phyloP scores from a whole-genome alignment of 2,888 invertebrate genomes.

The Lepas anatifera region DNA sequence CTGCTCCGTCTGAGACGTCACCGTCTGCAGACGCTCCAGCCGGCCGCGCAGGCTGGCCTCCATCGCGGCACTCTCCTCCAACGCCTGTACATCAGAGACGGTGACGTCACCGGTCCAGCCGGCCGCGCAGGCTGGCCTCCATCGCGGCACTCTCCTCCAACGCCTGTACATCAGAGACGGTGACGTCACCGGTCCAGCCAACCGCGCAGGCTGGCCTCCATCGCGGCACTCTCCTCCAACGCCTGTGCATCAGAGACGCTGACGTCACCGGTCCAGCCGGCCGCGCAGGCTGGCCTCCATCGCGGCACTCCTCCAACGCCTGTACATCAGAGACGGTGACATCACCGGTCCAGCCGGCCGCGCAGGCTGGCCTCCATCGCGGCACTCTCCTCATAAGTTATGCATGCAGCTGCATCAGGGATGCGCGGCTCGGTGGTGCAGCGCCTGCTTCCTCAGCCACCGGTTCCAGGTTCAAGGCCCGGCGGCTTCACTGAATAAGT shows the following conservation, averaged over 20 bases:
- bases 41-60: constrained; percentile 46
- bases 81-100: constrained; percentile 46
- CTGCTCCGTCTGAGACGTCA: constrained; percentile 40
- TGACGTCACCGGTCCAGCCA: constrained; percentile 34
- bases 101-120: constrained; percentile 34
- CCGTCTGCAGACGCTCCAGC: constrained; percentile 45
- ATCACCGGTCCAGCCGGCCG: constrained; percentile 34
- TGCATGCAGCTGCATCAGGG: constrained; percentile 46
- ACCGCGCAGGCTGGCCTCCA: constrained; percentile 49
- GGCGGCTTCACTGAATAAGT: too few relatives aligned
- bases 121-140: constrained; percentile 47
- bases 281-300: constrained; percentile 51
- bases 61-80: constrained; percentile 46
- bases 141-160: constrained; percentile 46
- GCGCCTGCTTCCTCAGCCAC: too few relatives aligned
- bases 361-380: constrained; percentile 55
- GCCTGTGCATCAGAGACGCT: constrained; percentile 45
- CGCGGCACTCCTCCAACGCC: constrained; percentile 44
- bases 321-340: constrained; percentile 30
- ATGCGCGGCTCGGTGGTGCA: constrained; percentile 36
- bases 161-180: constrained; percentile 35
- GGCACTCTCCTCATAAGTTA: constrained; percentile 38
- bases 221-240: constrained; percentile 44
- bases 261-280: constrained; percentile 34
- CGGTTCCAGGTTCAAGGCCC: too few relatives aligned